These are phyloP conservation scores for Mercenaria mercenaria DNA, from an alignment of 1,140 invertebrate genomes.

Conservation along the genomic window DNA sequence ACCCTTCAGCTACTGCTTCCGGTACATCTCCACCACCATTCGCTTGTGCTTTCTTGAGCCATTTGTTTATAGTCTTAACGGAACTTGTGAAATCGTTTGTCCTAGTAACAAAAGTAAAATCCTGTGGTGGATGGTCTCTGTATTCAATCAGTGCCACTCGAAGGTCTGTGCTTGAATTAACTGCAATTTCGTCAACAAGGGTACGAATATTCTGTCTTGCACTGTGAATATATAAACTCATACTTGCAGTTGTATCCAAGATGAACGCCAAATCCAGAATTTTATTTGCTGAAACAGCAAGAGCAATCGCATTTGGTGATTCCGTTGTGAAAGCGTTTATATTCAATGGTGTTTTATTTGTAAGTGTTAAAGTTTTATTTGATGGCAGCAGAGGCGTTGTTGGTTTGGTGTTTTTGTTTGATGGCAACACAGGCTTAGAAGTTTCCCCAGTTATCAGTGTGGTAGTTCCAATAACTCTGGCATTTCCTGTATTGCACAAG, in stretches of 20 bases:
- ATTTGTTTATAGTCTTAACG: constrained; percentile 76
- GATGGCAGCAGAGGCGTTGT: too few species aligned
- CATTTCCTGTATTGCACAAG: neutral
- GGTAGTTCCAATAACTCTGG: neutral
- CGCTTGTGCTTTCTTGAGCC: constrained; percentile 77
- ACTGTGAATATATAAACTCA: constrained; percentile 79
- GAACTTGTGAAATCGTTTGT: constrained; percentile 80
- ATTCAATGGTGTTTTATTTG: too few species aligned
- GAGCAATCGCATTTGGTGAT: too few species aligned
- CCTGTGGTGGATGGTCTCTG: constrained; percentile 81
- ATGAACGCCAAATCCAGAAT: constrained; percentile 80
- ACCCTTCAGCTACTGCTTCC: constrained; percentile 82
- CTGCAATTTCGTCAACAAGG: constrained; percentile 81
- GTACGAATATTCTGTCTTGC: constrained; percentile 78
- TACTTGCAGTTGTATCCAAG: constrained; percentile 82
- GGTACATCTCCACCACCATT: constrained; percentile 80
- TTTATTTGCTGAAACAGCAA: neutral
- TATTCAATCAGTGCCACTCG: constrained; percentile 81
- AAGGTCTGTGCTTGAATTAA: constrained; percentile 78
- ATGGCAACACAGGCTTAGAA: neutral
- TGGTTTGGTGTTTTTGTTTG: too few species aligned
- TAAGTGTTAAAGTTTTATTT: too few species aligned
- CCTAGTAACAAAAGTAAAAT: constrained; percentile 77
- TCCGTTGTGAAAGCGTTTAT: too few species aligned
- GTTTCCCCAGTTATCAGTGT: neutral